Conservation (phyloP, 1,140 invertebrate genomes). For the Macrosteles quadrilineatus region DNA sequence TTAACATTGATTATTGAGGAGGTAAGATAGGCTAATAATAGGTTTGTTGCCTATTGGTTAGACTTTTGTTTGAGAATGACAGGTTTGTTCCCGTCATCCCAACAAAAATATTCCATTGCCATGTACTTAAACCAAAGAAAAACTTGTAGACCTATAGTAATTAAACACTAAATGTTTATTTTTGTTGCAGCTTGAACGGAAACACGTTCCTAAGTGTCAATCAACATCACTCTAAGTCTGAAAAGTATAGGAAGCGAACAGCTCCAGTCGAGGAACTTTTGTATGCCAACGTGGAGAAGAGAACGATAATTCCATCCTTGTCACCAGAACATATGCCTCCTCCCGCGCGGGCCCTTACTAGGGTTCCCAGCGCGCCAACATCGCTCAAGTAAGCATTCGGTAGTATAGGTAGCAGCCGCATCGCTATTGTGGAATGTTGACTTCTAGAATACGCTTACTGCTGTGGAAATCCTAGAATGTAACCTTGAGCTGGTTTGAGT, state of each 20-base stretch:
- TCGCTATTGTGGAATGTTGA: neutral
- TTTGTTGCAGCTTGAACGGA: conserved; percentile 12
- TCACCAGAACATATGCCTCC: conserved; percentile 34
- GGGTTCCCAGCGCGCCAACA: conserved; percentile 70
- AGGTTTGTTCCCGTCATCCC: too few species aligned
- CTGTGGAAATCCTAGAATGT: conserved; percentile 9
- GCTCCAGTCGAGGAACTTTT: conserved; percentile 68
- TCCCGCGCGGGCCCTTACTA: conserved; percentile 53
- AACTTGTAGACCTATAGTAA: too few species aligned
- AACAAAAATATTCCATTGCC: too few species aligned
- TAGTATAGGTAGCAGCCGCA: conserved; percentile 10
- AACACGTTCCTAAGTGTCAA: neutral
- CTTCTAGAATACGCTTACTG: neutral
- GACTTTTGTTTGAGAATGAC: too few species aligned
- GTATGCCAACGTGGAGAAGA: conserved; percentile 43
- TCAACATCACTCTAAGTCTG: neutral
- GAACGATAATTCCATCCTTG: neutral
- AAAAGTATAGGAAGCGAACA: conserved; percentile 65
- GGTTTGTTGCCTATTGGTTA: too few species aligned
- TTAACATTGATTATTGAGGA: too few species aligned
- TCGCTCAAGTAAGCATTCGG: conserved; percentile 56
- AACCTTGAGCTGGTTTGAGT: too few species aligned
- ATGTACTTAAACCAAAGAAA: too few species aligned
- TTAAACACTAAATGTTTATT: too few species aligned
- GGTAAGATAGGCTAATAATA: too few species aligned